phyloP scores from a whole-genome alignment of 2,113 vertebrate species.

The Erinaceus europaeus region DNA sequence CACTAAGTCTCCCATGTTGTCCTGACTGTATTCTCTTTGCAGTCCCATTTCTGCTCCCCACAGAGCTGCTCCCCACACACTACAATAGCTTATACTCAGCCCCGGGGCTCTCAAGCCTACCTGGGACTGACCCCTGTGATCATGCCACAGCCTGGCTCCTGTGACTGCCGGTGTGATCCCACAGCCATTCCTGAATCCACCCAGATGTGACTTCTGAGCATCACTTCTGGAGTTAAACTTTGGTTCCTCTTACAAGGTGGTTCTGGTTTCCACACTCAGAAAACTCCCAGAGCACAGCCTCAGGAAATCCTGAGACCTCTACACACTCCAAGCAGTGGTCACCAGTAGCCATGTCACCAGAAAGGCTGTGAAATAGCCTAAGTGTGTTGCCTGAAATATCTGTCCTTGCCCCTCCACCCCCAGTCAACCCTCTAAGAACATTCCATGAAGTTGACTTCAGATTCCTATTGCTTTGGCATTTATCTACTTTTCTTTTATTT shows the following conservation, averaged over 20 bases:
- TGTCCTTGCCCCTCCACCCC: background rate
- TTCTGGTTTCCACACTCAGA: background rate
- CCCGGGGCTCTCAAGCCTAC: background rate
- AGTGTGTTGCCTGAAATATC: background rate
- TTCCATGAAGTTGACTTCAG: constrained; percentile 8
- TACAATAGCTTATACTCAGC: fast-evolving
- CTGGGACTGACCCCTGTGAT: background rate
- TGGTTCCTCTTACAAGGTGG: background rate
- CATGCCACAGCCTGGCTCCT: background rate
- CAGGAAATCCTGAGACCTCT: background rate
- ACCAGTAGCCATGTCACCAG: background rate
- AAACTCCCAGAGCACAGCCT: background rate
- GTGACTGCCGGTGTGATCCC: background rate
- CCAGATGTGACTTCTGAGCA: background rate
- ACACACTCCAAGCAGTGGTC: background rate
- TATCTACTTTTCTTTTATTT: constrained; percentile 14
- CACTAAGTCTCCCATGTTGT: background rate
- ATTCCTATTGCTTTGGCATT: background rate
- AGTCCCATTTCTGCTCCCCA: fast-evolving
- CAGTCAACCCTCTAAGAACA: background rate
- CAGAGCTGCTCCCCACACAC: too few species aligned
- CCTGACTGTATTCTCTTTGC: background rate
- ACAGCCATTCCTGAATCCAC: fast-evolving
- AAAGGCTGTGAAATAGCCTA: background rate
- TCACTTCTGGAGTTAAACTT: too few species aligned